phyloP scores from a whole-genome alignment of 2,113 vertebrate species.

The Excalfactoria chinensis region DNA sequence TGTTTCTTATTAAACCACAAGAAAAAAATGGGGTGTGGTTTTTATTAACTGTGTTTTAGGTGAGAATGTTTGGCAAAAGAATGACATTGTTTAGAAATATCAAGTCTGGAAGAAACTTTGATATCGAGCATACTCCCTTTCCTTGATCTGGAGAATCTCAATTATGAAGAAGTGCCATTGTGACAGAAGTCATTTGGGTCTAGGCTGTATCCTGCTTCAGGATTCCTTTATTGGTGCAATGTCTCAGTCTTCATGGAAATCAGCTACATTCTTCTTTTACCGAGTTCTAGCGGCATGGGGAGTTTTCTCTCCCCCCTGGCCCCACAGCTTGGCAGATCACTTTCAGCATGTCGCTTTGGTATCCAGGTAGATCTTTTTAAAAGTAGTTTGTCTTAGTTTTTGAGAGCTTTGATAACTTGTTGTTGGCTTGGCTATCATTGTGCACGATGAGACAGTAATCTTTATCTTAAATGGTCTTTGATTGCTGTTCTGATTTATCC shows the following conservation, averaged over 20 bases:
- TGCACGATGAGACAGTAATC: constrained; percentile 41
- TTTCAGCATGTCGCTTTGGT: neutral
- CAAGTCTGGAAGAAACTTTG: neutral
- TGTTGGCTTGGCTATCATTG: constrained; percentile 15
- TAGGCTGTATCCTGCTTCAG: neutral
- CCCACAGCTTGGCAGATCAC: neutral
- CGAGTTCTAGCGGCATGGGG: neutral
- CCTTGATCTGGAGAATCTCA: neutral
- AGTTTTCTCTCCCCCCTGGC: neutral
- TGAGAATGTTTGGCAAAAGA: neutral
- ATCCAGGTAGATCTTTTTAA: constrained; percentile 13
- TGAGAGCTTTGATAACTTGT: constrained; percentile 23
- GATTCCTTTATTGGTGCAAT: neutral
- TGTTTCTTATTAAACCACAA: constrained; percentile 17
- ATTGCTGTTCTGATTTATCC: constrained; percentile 29
- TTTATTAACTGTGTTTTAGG: constrained; percentile 15
- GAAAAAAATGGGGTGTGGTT: neutral
- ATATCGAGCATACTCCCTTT: neutral
- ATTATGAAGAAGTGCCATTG: neutral
- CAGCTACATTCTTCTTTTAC: neutral
- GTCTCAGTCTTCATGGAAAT: neutral
- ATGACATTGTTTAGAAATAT: constrained; percentile 9
- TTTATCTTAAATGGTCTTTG: constrained; percentile 15
- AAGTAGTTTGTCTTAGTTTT: constrained; percentile 30
- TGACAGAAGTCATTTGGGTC: neutral